phyloP scores from a whole-genome alignment of 1,140 invertebrate species.

The Lepidurus couesii region DNA sequence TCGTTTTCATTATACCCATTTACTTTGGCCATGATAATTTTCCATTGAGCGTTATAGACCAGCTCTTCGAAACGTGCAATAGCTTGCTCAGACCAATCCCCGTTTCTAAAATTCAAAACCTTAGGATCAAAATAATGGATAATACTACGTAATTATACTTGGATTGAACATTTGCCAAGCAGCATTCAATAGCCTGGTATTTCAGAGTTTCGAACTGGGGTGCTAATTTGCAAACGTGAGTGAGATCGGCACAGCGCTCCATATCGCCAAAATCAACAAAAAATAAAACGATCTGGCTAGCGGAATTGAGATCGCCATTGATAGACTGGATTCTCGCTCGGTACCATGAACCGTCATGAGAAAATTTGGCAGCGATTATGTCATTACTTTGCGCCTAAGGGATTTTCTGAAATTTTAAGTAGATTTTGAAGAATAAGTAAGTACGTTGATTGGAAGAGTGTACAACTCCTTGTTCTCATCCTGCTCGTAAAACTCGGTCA shows the following conservation, averaged over 20 bases:
- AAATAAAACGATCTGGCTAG: constrained; percentile 40
- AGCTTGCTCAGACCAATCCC: constrained; percentile 41
- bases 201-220: constrained; percentile 42
- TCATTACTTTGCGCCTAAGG: constrained; percentile 41
- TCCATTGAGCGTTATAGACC: constrained; percentile 42
- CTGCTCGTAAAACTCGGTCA: constrained; percentile 44
- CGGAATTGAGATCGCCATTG: constrained; percentile 33
- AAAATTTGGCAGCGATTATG: constrained; percentile 45
- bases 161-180: constrained; percentile 42
- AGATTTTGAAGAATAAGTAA: background rate
- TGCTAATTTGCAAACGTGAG: constrained; percentile 40
- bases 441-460: background rate
- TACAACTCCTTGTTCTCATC: constrained; percentile 30
- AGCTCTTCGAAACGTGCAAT: constrained; percentile 42
- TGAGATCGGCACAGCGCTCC: constrained; percentile 37
- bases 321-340: constrained; percentile 40
- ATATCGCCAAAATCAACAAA: constrained; percentile 46
- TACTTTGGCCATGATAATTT: constrained; percentile 40
- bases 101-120: constrained; percentile 6
- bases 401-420: background rate
- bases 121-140: background rate
- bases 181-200: constrained; percentile 45
- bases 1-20: constrained; percentile 34
- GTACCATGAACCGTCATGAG: constrained; percentile 44
- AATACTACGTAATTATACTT: constrained; percentile 31